Conservation (phyloP, 2,888 invertebrate species). For the Athrips mouffetella region DNA sequence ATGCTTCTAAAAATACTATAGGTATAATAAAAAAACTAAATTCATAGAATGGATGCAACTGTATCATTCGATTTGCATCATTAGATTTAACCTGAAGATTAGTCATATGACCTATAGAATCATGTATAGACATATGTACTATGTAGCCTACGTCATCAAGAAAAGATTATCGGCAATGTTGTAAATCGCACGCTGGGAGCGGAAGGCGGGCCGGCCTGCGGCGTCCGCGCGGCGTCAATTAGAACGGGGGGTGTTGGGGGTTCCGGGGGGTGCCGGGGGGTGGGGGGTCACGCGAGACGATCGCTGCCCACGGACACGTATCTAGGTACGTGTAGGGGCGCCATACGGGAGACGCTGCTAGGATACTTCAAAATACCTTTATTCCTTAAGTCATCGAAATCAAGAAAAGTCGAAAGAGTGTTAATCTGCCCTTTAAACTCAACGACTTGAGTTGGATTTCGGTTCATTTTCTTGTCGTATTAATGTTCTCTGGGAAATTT, state of each 20-base stretch:
- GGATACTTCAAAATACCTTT: constrained; percentile 3
- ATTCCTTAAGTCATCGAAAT: not conserved
- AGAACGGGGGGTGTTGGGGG: constrained; percentile 52
- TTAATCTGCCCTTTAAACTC: too few relatives aligned
- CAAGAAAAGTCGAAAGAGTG: too few relatives aligned
- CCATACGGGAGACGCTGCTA: not conserved
- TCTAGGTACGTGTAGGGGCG: constrained; percentile 23
- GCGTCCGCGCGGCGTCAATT: constrained; percentile 62
- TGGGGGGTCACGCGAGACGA: constrained; percentile 43
- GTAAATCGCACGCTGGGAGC: constrained; percentile 57
- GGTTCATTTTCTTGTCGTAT: too few relatives aligned
- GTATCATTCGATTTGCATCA: too few relatives aligned
- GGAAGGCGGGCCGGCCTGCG: constrained; percentile 64
- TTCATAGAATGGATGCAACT: too few relatives aligned
- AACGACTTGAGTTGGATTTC: too few relatives aligned
- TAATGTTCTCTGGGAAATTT: too few relatives aligned
- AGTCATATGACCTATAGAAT: too few relatives aligned
- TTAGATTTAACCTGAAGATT: too few relatives aligned
- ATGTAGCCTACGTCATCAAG: constrained; percentile 53
- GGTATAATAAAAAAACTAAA: too few relatives aligned
- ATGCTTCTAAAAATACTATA: too few relatives aligned
- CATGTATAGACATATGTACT: not conserved
- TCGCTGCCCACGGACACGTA: constrained; percentile 34
- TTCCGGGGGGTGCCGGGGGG: constrained; percentile 26
- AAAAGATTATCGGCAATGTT: constrained; percentile 74